Evolutionary conservation across 1,140 invertebrate species (phyloP).

Genomic region (Neotoxoptera formosana): DNA sequence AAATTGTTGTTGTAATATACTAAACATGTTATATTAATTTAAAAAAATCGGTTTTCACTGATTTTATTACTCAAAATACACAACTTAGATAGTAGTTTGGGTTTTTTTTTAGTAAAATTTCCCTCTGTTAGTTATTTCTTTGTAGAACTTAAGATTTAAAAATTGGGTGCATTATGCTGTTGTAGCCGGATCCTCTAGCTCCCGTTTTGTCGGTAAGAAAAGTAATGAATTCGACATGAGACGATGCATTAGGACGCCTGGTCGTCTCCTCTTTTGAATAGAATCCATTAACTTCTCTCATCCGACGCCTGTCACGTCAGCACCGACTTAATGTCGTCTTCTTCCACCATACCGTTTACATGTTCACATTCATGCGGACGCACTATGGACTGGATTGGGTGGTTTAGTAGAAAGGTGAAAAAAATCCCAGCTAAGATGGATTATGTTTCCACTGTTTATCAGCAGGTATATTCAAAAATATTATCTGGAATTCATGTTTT

Average conservation of each 20-base stretch:
- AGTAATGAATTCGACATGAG: conserved; percentile 45
- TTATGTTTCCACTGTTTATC: conserved; percentile 29
- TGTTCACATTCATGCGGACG: conserved; percentile 15
- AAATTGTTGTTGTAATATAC: too few relatives aligned
- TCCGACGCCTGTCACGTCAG: conserved; percentile 48
- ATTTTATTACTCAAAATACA: neutral
- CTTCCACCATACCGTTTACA: neutral
- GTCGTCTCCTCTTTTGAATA: conserved; percentile 39
- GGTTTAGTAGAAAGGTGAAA: neutral
- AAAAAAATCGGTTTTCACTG: too few relatives aligned
- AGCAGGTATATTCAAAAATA: neutral
- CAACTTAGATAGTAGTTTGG: neutral
- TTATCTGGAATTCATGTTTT: neutral
- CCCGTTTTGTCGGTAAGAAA: neutral
- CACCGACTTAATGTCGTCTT: conserved; percentile 35
- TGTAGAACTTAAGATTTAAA: too few relatives aligned
- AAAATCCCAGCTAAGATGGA: conserved; percentile 30
- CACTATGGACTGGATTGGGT: neutral
- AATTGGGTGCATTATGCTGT: neutral
- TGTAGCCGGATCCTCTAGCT: neutral
- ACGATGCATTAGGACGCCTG: conserved; percentile 37
- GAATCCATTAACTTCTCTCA: conserved; percentile 56
- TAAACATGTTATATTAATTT: too few relatives aligned
- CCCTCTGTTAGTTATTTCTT: neutral
- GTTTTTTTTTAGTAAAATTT: neutral